Evolutionary conservation across 2,888 invertebrate genomes (phyloP), one percentile per base, ranked within the genome.

Genomic region (Galerucella pusilla): DNA sequence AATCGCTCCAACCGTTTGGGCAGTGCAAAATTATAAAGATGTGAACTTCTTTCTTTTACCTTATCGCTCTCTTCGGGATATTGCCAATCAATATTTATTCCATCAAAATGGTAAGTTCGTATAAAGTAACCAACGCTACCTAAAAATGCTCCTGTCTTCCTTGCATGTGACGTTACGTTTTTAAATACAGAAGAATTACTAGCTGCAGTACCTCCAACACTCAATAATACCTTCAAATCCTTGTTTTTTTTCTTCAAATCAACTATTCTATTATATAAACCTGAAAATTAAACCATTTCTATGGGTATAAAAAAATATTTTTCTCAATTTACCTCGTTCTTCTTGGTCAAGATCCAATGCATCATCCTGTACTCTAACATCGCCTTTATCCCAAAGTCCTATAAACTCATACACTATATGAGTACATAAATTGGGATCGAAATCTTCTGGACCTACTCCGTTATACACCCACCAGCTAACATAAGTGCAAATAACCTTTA

Each of bases 71-170:
- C 78, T 64, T 77, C 72, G 16, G 84, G 84, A 76, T 78, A 80
- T 71, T 83, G 81, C 84, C 83, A 84, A 73, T 83, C 84, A 10
- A 84, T 77, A 66, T 84, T 81, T 10, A 84, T 69, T 12, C 84
- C 84, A 71, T 84, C 83, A 68, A 80, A 84, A 67, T 82, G 78
- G 65, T 82, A 83, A 10, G 78, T 79, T 60, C 78, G 72, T 9
- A 80, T 71, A 46, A 83, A 80, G 10, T 81, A 78, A 9, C 75
- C 79, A 11, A 82, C 79, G 68, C 82, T 82, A n/a, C 80, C 75
- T n/a, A 81, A 78, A 71, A 84, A 80, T 28, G 77, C 76, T 35
- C 77, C 75, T 9, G 81, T 77, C 71, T 81, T 83, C 0, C 42
- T 49, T 4, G 81, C 69, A 73, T 81, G 77, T 16, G 77, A 75